Percentiles rank a stretch among this genome's conserved stretches.
Evolutionary conservation across 2,113 vertebrate genomes (phyloP).

Genomic region (Brienomyrus longianalis): DNA sequence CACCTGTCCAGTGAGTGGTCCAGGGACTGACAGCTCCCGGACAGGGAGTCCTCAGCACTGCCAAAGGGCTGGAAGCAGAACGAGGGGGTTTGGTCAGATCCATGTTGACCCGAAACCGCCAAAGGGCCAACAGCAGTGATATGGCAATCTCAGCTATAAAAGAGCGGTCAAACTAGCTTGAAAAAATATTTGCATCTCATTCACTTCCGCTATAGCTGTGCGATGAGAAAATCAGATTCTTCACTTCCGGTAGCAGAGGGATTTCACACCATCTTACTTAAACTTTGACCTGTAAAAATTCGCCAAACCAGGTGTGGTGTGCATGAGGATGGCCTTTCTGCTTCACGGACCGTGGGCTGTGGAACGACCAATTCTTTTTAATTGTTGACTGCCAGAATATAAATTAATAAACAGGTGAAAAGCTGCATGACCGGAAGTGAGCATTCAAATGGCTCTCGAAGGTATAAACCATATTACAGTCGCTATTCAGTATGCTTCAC

Average conservation of each 20-base stretch:
- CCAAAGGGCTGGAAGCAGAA: conserved; percentile 67
- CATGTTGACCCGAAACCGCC: neutral
- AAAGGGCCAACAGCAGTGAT: neutral
- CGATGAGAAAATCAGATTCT: neutral
- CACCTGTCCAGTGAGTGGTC: conserved; percentile 86
- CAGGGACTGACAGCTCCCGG: conserved; percentile 84
- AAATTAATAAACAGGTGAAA: neutral
- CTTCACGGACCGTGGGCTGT: neutral
- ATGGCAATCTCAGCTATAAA: neutral
- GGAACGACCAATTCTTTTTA: neutral
- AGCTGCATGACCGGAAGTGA: neutral
- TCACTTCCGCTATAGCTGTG: neutral
- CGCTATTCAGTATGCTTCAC: neutral
- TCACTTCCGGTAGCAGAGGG: neutral
- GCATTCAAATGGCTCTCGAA: neutral
- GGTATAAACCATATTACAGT: neutral
- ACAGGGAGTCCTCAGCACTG: conserved; percentile 72
- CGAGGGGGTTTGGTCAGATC: neutral
- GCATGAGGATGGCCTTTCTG: neutral
- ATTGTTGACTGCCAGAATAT: neutral
- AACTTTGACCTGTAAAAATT: neutral
- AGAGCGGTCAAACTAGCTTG: neutral
- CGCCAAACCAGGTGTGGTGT: neutral
- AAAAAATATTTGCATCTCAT: neutral
- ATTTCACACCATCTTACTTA: neutral